phyloP scores from a whole-genome alignment of 2,113 vertebrate genomes.

The Clarias batrachus region DNA sequence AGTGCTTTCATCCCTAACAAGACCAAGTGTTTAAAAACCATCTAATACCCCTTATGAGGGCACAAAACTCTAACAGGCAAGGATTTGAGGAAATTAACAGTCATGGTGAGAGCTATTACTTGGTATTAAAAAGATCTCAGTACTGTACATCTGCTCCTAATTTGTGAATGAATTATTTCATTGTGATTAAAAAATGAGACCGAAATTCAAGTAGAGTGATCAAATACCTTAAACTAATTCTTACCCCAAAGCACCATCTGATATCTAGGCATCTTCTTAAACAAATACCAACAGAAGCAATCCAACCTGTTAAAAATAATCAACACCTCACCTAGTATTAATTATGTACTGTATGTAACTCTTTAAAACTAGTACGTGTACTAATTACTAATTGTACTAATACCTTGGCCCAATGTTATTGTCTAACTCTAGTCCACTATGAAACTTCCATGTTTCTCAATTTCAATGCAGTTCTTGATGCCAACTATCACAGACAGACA shows the following conservation, averaged over 20 bases:
- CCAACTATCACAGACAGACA: not conserved
- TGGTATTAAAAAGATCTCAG: not conserved
- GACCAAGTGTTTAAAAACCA: slow-evolving; percentile 14
- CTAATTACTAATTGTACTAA: no score
- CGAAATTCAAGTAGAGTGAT: not conserved
- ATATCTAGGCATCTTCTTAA: not conserved
- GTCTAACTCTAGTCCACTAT: not conserved
- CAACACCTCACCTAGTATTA: no score
- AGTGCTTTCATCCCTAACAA: not conserved
- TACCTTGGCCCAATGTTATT: not conserved
- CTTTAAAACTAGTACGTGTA: not conserved
- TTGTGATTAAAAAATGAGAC: not conserved
- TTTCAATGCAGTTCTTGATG: not conserved
- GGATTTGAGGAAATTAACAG: not conserved
- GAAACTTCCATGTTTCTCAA: not conserved
- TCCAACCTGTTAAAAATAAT: not conserved
- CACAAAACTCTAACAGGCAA: slow-evolving; percentile 1
- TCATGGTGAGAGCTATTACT: not conserved
- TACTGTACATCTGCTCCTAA: not conserved
- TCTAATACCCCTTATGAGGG: not conserved
- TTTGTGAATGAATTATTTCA: not conserved
- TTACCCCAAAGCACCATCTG: not conserved
- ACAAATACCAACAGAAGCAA: not conserved
- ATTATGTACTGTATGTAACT: not conserved
- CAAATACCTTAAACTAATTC: not conserved